Base-by-base conservation (phyloP, 2,888 invertebrate species). In the Cantharis flavilabris region DNA sequence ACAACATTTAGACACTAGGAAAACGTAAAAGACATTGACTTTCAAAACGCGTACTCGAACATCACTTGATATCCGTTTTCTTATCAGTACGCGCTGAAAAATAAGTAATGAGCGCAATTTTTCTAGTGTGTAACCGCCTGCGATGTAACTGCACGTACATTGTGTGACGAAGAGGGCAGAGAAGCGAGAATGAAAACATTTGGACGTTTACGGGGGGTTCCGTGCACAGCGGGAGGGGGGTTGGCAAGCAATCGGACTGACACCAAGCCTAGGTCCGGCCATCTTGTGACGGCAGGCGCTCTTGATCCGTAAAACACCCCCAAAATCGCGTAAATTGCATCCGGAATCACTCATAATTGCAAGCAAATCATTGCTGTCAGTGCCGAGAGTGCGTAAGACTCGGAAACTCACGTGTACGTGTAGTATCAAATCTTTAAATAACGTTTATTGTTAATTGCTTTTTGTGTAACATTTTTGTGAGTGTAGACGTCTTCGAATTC, bases 201-300 rank as follows among this genome's bases (percentile, higher is more conserved):
- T 87, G 87, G 88, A 87, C 86, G 87, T 85, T 86, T 87, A 86
- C 86, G 88, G 87, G 87, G 88, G 87, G 88, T 86, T 87, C 87
- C 87, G 88, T 87, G 87, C 87, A 86, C 87, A 84, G 85, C 85
- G 86, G 86, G 86, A 86, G 85, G 85, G 86, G 87, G 81, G 82
- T 83, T 82, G 76, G 82, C 84, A 84, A 84, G 87, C 86, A 86
- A 87, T 87, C 86, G 86, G 86, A 86, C 87, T 87, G 86, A 86
- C 87, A 87, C 88, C 88, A 88, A 88, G 88, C 88, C 87, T 87
- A 87, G 88, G 88, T 88, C 88, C 88, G 88, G 88, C 88, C 88
- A 88, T 88, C 88, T 88, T 88, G 88, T 88, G 86, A 88, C 87
- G 87, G 86, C 85, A 86, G 85, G 85, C 87, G 86, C 84, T 85